These are phyloP conservation scores for Neotoma lepida DNA, from an alignment of 2,113 vertebrate genomes.

Conservation along the genomic window DNA sequence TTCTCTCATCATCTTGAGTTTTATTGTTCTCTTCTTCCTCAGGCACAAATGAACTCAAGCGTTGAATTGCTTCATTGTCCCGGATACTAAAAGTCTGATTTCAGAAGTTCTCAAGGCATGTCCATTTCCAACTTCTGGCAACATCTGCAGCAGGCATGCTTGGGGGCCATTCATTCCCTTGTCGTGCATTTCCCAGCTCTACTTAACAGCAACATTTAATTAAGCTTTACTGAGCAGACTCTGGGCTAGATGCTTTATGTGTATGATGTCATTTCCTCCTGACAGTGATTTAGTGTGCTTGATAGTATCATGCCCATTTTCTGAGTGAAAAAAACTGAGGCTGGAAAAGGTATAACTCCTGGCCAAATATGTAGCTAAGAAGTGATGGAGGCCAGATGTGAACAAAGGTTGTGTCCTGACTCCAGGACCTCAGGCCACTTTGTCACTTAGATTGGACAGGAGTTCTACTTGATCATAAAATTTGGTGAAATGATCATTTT, in stretches of 20 bases:
- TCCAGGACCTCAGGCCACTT: neutral
- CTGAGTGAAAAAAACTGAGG: neutral
- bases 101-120: neutral
- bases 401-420: neutral
- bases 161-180: neutral
- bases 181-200: neutral
- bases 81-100: neutral
- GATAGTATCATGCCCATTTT: neutral
- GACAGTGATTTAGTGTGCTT: neutral
- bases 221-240: neutral
- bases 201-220: neutral
- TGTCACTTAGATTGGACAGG: neutral
- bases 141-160: neutral
- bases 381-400: rapidly evolving
- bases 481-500: conserved; percentile 39
- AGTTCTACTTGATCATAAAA: conserved; percentile 56
- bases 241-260: neutral
- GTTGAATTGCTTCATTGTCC: conserved; percentile 29
- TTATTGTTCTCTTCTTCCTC: conserved; percentile 48
- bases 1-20: conserved; percentile 16
- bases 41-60: conserved; percentile 26
- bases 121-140: neutral
- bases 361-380: neutral
- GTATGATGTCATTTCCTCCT: neutral
- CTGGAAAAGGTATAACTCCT: no score